Conservation (phyloP, 2,797 vertebrate genomes). For the Silurus lanzhouensis region DNA sequence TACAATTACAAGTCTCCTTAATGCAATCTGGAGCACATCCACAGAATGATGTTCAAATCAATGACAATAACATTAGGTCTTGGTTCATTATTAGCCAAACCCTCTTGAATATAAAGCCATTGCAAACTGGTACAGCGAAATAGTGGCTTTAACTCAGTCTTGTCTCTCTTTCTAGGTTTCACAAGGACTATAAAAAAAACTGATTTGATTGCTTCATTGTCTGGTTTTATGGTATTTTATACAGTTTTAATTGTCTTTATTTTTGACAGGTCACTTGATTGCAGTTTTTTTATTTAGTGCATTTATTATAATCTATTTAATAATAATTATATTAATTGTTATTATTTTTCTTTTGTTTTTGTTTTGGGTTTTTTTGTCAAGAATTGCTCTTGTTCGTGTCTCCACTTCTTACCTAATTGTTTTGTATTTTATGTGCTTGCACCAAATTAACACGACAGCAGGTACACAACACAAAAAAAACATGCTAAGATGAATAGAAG, state of each 20-base stretch:
- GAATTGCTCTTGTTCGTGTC: neutral
- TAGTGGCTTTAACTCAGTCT: neutral
- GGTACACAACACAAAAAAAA: neutral
- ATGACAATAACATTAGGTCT: constrained; percentile 68
- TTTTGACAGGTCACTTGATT: neutral
- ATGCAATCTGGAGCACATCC: constrained; percentile 75
- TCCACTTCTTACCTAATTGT: neutral
- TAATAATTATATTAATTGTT: too few relatives aligned
- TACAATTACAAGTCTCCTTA: constrained; percentile 72
- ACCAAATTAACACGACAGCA: constrained; percentile 35
- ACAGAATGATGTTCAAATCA: constrained; percentile 71
- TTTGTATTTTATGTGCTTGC: constrained; percentile 25
- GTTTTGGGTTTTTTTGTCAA: too few relatives aligned
- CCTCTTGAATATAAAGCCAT: constrained; percentile 22
- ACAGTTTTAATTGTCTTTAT: neutral
- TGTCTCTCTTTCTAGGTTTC: neutral
- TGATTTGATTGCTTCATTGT: neutral
- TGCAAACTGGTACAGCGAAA: constrained; percentile 5
- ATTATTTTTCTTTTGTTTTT: too few relatives aligned
- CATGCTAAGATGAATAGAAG: constrained; percentile 36
- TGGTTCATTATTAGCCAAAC: constrained; percentile 49
- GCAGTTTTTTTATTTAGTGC: too few relatives aligned
- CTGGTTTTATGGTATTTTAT: neutral
- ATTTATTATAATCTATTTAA: too few relatives aligned
- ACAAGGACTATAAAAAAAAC: neutral